A percentile compares a stretch with the other conserved stretches of the same genome.
phyloP scores from a whole-genome alignment of 1,140 invertebrate species.

The Carcinoscorpius rotundicauda region DNA sequence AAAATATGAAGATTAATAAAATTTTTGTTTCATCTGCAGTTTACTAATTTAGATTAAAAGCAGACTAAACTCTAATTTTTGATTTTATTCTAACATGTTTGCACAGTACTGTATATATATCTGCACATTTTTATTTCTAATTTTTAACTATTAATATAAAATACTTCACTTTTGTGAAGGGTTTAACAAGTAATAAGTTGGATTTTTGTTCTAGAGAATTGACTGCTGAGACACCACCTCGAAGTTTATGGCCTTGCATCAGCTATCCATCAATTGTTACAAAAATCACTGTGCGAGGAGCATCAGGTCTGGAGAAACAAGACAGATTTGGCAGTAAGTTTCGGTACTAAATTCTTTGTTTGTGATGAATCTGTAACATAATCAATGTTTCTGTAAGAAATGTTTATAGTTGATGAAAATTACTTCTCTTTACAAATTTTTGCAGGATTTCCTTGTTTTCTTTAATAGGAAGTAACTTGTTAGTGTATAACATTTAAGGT shows the following conservation, averaged over 20 bases:
- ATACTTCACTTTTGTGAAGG: too few species aligned
- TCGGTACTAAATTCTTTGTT: too few species aligned
- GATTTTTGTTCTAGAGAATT: conserved; percentile 24
- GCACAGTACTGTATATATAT: too few species aligned
- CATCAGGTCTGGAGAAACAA: conserved; percentile 36
- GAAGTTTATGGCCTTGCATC: conserved; percentile 26
- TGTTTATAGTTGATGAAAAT: too few species aligned
- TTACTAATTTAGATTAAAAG: not conserved
- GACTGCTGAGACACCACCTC: conserved; percentile 27
- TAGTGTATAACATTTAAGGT: too few species aligned
- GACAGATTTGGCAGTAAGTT: conserved; percentile 33
- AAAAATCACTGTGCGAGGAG: conserved; percentile 33
- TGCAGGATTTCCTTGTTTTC: too few species aligned
- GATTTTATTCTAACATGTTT: too few species aligned
- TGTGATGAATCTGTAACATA: not conserved
- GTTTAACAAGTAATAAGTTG: conserved; percentile 3
- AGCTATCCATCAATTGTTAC: conserved; percentile 33
- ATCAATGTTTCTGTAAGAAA: conserved; percentile 4
- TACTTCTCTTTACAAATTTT: too few species aligned
- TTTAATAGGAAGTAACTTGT: too few species aligned
- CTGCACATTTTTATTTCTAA: conserved; percentile 2
- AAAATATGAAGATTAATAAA: too few species aligned
- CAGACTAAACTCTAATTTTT: not conserved
- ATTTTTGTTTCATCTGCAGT: too few species aligned
- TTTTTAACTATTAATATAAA: not conserved